Evolutionary conservation across 2,113 vertebrate species (phyloP).

Genomic region (Lates calcarifer): DNA sequence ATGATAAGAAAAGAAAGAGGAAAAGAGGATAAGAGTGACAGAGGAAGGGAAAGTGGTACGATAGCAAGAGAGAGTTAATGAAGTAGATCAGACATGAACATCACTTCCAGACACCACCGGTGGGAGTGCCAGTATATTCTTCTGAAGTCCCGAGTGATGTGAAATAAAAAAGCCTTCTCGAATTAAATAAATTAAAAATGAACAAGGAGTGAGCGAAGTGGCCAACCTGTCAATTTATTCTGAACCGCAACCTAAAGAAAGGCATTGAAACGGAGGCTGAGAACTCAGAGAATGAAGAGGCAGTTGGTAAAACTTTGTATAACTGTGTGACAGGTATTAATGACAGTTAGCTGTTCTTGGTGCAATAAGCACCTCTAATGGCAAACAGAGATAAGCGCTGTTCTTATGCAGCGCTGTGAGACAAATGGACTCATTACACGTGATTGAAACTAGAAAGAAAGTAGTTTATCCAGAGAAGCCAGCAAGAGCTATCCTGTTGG

Average conservation of each 20-base stretch:
- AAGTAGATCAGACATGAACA: constrained; percentile 44
- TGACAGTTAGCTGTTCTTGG: constrained; percentile 42
- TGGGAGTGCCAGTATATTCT: not conserved
- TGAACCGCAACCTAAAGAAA: not conserved
- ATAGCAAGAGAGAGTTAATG: constrained; percentile 16
- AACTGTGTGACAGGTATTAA: constrained; percentile 71
- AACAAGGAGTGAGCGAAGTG: constrained; percentile 10
- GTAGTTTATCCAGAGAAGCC: constrained; percentile 58
- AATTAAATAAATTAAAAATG: constrained; percentile 20
- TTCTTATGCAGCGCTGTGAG: constrained; percentile 65
- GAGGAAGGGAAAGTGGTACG: constrained; percentile 20
- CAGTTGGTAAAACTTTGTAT: constrained; percentile 50
- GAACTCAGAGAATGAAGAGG: constrained; percentile 3
- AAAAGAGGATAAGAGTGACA: not conserved
- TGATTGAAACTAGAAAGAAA: constrained; percentile 58
- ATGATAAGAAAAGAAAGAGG: not conserved
- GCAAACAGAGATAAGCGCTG: constrained; percentile 72
- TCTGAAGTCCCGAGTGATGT: constrained; percentile 18
- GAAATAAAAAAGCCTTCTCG: constrained; percentile 29
- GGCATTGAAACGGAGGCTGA: not conserved
- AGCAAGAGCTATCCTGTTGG: constrained; percentile 21
- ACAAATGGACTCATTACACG: constrained; percentile 80
- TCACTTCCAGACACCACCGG: not conserved
- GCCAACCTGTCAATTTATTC: not conserved
- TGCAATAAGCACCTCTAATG: constrained; percentile 70